Evolutionary conservation across 2,113 vertebrate species (phyloP).

Genomic region (Notothenia coriiceps): DNA sequence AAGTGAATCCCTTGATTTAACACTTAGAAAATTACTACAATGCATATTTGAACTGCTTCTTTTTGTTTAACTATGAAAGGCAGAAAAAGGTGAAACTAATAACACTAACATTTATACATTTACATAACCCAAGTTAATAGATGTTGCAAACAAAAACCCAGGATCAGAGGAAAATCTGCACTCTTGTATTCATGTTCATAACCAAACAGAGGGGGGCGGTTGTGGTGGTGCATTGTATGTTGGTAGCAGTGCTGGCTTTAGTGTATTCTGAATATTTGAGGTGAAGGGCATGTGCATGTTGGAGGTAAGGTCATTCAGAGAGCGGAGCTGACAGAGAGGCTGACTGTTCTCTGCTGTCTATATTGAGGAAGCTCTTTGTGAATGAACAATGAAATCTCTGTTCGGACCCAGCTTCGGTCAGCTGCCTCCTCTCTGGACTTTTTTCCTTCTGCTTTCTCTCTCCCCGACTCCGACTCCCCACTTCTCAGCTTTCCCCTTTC

Average conservation of each 20-base stretch:
- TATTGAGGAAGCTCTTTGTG: conserved; percentile 70
- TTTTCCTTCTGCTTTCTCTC: background rate
- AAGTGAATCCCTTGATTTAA: too few species aligned
- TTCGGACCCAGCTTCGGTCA: conserved; percentile 63
- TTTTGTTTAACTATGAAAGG: too few species aligned
- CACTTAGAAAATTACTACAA: too few species aligned
- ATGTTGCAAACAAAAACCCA: too few species aligned
- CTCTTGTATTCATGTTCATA: background rate
- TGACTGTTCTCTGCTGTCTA: conserved; percentile 75
- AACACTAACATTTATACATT: too few species aligned
- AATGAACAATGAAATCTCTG: conserved; percentile 80
- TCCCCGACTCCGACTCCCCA: background rate
- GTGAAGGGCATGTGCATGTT: conserved; percentile 68
- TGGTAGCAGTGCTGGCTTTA: conserved; percentile 1
- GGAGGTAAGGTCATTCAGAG: conserved; percentile 62
- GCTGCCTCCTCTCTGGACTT: conserved; percentile 46
- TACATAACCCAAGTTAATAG: too few species aligned
- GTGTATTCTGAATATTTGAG: conserved; percentile 31
- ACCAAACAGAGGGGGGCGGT: background rate
- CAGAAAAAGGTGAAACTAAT: too few species aligned
- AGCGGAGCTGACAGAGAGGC: conserved; percentile 68
- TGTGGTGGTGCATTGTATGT: background rate
- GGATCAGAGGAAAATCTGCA: background rate
- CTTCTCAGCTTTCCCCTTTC: conserved; percentile 47
- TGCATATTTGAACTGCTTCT: too few species aligned